Conservation (phyloP, 2,888 invertebrate genomes). For the Conchocele bisecta region DNA sequence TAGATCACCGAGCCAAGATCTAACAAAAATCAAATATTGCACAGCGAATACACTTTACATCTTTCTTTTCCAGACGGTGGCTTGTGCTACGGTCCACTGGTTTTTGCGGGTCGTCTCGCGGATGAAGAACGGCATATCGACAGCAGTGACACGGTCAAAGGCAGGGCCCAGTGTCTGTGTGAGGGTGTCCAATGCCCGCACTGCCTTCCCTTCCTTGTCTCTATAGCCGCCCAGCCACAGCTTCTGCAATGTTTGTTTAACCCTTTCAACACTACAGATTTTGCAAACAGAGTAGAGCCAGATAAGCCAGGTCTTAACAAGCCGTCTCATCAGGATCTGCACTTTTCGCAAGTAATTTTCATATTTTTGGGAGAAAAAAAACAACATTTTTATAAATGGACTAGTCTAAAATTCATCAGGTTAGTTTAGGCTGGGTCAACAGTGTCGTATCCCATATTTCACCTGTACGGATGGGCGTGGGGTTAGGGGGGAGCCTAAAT, state of each 20-base stretch:
- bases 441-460: too few relatives aligned
- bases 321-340: too few relatives aligned
- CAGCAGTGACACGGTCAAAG: slow-evolving; percentile 77
- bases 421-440: too few relatives aligned
- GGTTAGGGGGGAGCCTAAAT: too few relatives aligned
- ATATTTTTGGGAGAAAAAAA: too few relatives aligned
- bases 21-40: not conserved
- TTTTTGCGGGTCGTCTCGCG: slow-evolving; percentile 81
- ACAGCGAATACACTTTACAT: not conserved
- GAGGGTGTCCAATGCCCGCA: slow-evolving; percentile 77
- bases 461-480: too few relatives aligned
- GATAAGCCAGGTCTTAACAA: too few relatives aligned
- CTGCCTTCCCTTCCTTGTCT: slow-evolving; percentile 64
- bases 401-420: too few relatives aligned
- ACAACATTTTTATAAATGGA: too few relatives aligned
- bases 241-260: slow-evolving; percentile 57
- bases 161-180: slow-evolving; percentile 66
- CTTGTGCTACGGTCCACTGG: slow-evolving; percentile 82
- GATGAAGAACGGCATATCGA: slow-evolving; percentile 81
- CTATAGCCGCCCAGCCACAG: slow-evolving; percentile 79
- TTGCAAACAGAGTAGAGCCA: too few relatives aligned
- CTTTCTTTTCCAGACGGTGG: slow-evolving; percentile 80
- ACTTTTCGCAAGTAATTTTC: too few relatives aligned
- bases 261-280: too few relatives aligned
- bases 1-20: not conserved